Evolutionary conservation across 2,797 vertebrate species (phyloP).

Genomic region (Coilia nasus): DNA sequence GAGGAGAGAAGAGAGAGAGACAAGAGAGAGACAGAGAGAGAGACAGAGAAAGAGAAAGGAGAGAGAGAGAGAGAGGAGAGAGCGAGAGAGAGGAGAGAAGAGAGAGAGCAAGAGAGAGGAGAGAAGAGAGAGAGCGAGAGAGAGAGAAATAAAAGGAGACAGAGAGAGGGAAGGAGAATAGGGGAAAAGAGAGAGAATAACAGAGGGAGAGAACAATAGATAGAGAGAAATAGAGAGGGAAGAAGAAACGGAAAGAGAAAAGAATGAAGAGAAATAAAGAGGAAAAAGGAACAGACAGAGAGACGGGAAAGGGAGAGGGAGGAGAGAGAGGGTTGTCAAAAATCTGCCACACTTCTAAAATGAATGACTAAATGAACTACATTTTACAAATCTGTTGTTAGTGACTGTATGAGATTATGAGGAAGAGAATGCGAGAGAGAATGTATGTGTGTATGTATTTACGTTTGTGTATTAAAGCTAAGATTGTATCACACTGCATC

Average conservation of each 20-base stretch:
- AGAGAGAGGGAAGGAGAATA: too few relatives aligned
- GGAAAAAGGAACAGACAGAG: not conserved
- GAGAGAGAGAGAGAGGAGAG: too few relatives aligned
- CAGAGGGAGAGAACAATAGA: too few relatives aligned
- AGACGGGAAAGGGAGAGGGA: not conserved
- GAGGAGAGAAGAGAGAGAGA: not conserved
- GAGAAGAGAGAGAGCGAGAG: not conserved
- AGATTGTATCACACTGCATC: too few relatives aligned
- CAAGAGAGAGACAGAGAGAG: not conserved
- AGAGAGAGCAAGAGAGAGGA: not conserved
- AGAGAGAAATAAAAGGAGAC: too few relatives aligned
- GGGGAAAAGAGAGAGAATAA: constrained; percentile 15
- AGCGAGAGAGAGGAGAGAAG: constrained; percentile 26
- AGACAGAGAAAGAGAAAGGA: not conserved
- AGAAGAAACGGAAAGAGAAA: too few relatives aligned
- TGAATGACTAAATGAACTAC: not conserved
- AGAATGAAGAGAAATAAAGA: too few relatives aligned
- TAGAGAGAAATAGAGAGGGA: too few relatives aligned
- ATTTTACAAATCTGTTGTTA: too few relatives aligned
- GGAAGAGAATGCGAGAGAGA: not conserved
- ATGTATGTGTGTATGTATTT: not conserved
- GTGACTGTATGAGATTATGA: not conserved
- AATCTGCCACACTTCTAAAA: not conserved
- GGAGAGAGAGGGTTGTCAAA: not conserved
- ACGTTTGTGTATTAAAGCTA: too few relatives aligned